These are phyloP conservation scores for Xyrauchen texanus DNA, from an alignment of 2,113 vertebrate species.

Conservation along the genomic window DNA sequence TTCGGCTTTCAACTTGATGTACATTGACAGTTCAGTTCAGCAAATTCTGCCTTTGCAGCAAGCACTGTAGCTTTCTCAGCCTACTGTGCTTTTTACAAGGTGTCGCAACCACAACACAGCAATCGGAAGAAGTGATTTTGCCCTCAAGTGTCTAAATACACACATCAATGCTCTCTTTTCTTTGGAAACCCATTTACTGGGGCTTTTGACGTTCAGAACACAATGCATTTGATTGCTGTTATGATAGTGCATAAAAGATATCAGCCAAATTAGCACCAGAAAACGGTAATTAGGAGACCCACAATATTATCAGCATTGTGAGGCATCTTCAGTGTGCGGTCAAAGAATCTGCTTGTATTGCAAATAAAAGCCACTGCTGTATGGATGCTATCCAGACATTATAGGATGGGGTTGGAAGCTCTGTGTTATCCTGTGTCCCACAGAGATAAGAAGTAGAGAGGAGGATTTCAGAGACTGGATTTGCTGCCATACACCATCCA, in stretches of 20 bases:
- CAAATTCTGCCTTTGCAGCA: constrained; percentile 10
- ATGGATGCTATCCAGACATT: constrained; percentile 23
- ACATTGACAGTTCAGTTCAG: constrained; percentile 1
- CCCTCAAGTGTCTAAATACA: constrained; percentile 11
- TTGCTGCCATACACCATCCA: constrained; percentile 26
- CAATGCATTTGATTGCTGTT: constrained; percentile 35
- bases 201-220: constrained; percentile 5
- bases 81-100: constrained; percentile 4
- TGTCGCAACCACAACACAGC: neutral
- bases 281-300: constrained; percentile 23
- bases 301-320: constrained; percentile 10
- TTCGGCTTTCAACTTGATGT: constrained; percentile 26
- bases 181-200: neutral
- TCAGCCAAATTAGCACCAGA: constrained; percentile 9
- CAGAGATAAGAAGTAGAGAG: constrained; percentile 34
- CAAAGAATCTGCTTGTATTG: constrained; percentile 9
- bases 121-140: constrained; percentile 17
- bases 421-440: constrained; percentile 37
- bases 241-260: constrained; percentile 18
- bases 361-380: constrained; percentile 15
- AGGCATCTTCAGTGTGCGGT: constrained; percentile 10
- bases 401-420: constrained; percentile 22
- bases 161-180: constrained; percentile 16
- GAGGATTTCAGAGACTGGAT: constrained; percentile 21
- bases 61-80: neutral